Base-by-base conservation (phyloP, 2,113 vertebrate genomes). In the Corythornis madagascariensis region DNA sequence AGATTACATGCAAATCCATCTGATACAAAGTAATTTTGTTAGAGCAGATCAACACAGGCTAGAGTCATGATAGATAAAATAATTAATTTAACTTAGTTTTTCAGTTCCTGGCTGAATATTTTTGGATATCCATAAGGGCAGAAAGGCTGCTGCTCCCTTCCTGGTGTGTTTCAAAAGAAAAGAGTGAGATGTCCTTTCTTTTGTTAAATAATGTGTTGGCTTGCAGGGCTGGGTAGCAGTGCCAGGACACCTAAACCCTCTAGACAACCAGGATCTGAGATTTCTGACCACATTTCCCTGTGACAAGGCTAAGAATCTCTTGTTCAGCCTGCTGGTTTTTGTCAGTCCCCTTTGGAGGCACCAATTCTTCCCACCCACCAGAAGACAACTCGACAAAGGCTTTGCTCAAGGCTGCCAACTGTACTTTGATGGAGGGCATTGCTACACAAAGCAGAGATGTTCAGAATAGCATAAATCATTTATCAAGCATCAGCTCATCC, bases 281-380 rank as follows among this genome's bases (percentile, higher is more conserved):
- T 53, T 81, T 87, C 71, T 87, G 50, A 48, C 16, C 15, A 60
- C 19, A 52, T 85, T 91, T 71, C 22, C 50, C 19, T 0, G 0
- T 26, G 60, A n/a, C 16, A 19, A 53, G 56, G 7, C 47, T 76
- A 35, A 82, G 26, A 2, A 28, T 20, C 38, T 45, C 38, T 47
- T 57, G 15, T 31, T 92, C 16, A 38, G 25, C 0, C 0, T 50
- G 13, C 10, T 73, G 24, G 4, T 1, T 69, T 76, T 84, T 84
- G 50, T 48, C 26, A 24, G 11, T 56, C 22, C 25, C 7, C 83
- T 79, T 77, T 40, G 45, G 59, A 85, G 38, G 24, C 0, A 3
- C 8, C 47, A 33, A 3, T 4, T 10, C 71, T 82, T 91, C 17
- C 53, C 28, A 35, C 25, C 21, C 15, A 42, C 28, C 28, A 7